Base-by-base conservation (phyloP, 1,140 invertebrate species). In the Galleria mellonella region DNA sequence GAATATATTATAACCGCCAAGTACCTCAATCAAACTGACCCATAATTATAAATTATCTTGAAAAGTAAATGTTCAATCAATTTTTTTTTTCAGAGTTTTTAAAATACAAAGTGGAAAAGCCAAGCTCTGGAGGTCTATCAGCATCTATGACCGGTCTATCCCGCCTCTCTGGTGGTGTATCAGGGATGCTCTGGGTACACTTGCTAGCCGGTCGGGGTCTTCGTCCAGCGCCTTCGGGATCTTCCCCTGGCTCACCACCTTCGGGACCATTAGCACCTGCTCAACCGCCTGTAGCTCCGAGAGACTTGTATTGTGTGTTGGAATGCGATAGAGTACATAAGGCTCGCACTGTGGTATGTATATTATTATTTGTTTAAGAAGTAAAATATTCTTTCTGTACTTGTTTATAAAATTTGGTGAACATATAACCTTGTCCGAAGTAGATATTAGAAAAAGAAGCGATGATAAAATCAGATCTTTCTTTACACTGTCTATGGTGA, bases 301-400 rank as follows among this genome's bases (percentile, higher is more conserved):
- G 95, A 49, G 97, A 98, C 86, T 87, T 99, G 13, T 99, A 99
- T 72, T 99, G 97, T 76, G 97, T 99, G 1, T 88, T 99, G 27
- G 97, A 99, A 77, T 96, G 97, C 66, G 98, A 99, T 83, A 91
- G 97, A 52, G 93, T 98, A 6, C 98, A 99, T 85, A 98, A 99
- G 88, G 98, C 98, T 2, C 86, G 98, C 15, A 99, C 98, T 2
- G 97, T 98, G 45, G 97, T 89, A 55, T 78, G 87, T 74, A 14
- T 32, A 27, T 23, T 6, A 3, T 6, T 3, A 23, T 23, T 23
- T 23, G 17, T 23, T 23, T 2, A 2, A 6, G 6, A 23, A 23
- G 6, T 23, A 23, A 23, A 6, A 23, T 23, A 23, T 6, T 23
- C 17, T 23, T 23, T 23, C 17, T 23, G n/a, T n/a, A n/a, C n/a